A percentile compares a stretch with the other conserved stretches of the same genome.
phyloP scores from a whole-genome alignment of 2,888 invertebrate genomes.

The Heterodera filipjevi region DNA sequence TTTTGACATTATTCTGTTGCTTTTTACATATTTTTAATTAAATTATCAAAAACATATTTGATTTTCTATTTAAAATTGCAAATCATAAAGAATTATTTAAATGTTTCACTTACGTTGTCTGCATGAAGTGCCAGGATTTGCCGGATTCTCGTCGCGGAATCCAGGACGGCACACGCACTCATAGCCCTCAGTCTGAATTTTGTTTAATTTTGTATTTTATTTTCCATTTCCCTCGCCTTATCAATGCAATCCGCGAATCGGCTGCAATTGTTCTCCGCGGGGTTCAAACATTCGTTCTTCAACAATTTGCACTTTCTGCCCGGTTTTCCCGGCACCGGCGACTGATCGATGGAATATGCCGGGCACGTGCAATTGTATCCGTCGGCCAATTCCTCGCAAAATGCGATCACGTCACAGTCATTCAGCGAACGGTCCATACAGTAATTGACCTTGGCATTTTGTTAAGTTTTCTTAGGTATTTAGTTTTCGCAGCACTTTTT shows the following conservation, averaged over 20 bases:
- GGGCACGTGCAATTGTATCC: slow-evolving; percentile 55
- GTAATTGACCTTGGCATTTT: slow-evolving; percentile 42
- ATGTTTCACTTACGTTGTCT: slow-evolving; percentile 9
- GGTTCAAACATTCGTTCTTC: slow-evolving; percentile 59
- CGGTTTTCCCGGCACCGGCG: slow-evolving; percentile 50
- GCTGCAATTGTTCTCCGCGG: slow-evolving; percentile 58
- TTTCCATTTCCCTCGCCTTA: slow-evolving; percentile 36
- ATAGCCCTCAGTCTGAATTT: slow-evolving; percentile 47
- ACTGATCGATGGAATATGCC: slow-evolving; percentile 51
- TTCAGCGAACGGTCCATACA: slow-evolving; percentile 57
- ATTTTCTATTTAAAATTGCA: neutral
- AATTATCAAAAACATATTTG: neutral
- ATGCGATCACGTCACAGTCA: slow-evolving; percentile 53
- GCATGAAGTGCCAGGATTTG: slow-evolving; percentile 54
- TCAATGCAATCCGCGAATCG: slow-evolving; percentile 60
- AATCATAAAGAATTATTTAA: neutral
- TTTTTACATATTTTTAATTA: no score
- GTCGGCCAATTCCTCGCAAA: slow-evolving; percentile 40
- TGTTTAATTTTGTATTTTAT: neutral
- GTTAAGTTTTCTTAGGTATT: neutral
- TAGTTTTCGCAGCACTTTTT: neutral
- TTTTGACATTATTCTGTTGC: neutral
- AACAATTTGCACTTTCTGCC: slow-evolving; percentile 46
- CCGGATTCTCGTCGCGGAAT: slow-evolving; percentile 41
- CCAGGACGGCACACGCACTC: slow-evolving; percentile 49